Conservation (phyloP, 2,888 invertebrate species). For the Augiades crinisus region DNA sequence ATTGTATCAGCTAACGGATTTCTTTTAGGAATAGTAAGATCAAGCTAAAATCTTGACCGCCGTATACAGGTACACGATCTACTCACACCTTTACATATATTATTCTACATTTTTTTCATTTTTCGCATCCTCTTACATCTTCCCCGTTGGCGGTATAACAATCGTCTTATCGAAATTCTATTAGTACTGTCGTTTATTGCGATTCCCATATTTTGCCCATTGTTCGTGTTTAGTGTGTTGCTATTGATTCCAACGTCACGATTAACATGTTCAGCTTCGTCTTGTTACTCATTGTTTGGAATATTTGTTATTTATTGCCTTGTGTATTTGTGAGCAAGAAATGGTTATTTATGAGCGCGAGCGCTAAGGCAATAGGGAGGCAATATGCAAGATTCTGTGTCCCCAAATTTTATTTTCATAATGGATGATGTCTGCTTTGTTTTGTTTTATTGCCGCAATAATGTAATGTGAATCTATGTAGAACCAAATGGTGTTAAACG, state of each 20-base stretch:
- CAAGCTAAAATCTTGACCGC: too few species aligned
- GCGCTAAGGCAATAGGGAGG: not conserved
- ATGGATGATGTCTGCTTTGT: too few species aligned
- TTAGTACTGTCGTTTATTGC: slow-evolving; percentile 8
- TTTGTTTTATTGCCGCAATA: too few species aligned
- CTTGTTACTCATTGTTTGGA: slow-evolving; percentile 10
- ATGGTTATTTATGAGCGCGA: slow-evolving; percentile 12
- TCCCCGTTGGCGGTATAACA: not conserved
- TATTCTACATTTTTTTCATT: too few species aligned
- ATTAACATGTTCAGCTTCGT: slow-evolving; percentile 8
- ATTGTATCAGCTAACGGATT: too few species aligned
- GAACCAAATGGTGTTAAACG: too few species aligned
- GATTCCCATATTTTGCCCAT: slow-evolving; percentile 3
- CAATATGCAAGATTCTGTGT: not conserved
- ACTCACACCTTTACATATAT: too few species aligned
- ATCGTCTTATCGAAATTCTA: not conserved
- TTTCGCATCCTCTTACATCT: too few species aligned
- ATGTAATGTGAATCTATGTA: too few species aligned
- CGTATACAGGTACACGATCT: too few species aligned
- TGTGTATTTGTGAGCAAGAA: slow-evolving; percentile 5
- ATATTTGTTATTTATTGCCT: slow-evolving; percentile 22
- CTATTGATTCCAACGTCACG: slow-evolving; percentile 9
- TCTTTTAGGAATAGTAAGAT: too few species aligned
- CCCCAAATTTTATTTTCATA: not conserved
- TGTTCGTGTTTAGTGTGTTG: not conserved